Base-by-base conservation (phyloP, 2,888 invertebrate species). In the Sceliomorpha sp. region DNA sequence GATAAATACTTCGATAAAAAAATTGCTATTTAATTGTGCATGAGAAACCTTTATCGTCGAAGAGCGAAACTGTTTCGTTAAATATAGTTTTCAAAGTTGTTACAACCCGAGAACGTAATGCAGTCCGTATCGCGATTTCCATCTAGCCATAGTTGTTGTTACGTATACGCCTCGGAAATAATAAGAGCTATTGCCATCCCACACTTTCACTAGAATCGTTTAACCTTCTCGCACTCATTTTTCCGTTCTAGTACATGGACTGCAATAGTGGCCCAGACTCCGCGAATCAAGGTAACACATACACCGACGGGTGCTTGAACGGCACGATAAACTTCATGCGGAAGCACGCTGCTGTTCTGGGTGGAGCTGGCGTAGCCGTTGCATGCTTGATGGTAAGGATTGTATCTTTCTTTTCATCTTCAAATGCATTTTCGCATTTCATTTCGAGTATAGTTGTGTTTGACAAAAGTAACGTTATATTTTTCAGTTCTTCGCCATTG, bases 351-450 rank as follows among this genome's bases (percentile, higher is more conserved):
- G 91, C 93, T 0, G 91, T 95, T 66, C 92, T 97, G 64, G 96
- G 96, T 13, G 93, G 93, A 8, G 93, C 94, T 13, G 96, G 96
- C 4, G 92, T 97, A 60, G 92, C 93, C 14, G 94, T 96, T 24
- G 95, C 97, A n/a, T 90, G 94, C 72, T 89, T 96, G 26, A 94
- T 96, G 95, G 96, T 96, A 89, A 90, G 66, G 26, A n/a, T n/a
- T n/a, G n/a, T n/a, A 14, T n/a, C 20, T 37, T 34, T 32, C 29
- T 13, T 32, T 12, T n/a, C 12, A 26, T 12, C 8, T 9, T n/a
- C n/a, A n/a, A n/a, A n/a, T n/a, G n/a, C n/a, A n/a, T n/a, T n/a
- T n/a, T n/a, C n/a, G n/a, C n/a, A n/a, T n/a, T n/a, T n/a, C n/a
- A n/a, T n/a, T n/a, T n/a, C n/a, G n/a, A n/a, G n/a, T n/a, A n/a